phyloP scores from a whole-genome alignment of 2,797 vertebrate genomes.

The Calcarius lapponicus region DNA sequence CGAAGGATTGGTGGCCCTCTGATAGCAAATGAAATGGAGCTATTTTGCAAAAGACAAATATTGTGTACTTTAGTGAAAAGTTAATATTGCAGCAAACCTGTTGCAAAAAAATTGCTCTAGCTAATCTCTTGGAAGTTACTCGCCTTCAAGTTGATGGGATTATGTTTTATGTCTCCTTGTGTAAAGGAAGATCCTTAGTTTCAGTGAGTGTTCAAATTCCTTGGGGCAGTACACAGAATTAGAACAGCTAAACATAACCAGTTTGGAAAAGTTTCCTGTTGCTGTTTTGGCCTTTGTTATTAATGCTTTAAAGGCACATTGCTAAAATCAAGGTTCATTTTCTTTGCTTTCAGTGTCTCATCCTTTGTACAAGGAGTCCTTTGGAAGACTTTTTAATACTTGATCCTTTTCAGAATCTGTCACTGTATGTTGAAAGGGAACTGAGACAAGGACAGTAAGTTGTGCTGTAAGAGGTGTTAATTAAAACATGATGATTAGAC shows the following conservation, averaged over 20 bases:
- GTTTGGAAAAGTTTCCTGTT: conserved; percentile 8
- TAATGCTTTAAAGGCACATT: background rate
- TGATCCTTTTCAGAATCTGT: background rate
- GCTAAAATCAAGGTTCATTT: background rate
- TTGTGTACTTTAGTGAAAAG: conserved; percentile 44
- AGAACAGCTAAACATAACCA: background rate
- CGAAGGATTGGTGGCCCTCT: conserved; percentile 41
- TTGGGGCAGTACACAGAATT: background rate
- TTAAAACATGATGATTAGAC: background rate
- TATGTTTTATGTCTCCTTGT: conserved; percentile 23
- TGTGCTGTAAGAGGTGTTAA: background rate
- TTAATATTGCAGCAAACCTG: conserved; percentile 46
- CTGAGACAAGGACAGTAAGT: background rate
- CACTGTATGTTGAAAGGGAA: background rate
- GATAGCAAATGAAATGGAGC: conserved; percentile 56
- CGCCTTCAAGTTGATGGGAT: conserved; percentile 3
- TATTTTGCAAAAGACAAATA: conserved; percentile 57
- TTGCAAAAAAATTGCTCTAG: conserved; percentile 34
- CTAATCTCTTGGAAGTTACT: conserved; percentile 34
- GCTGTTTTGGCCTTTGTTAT: conserved; percentile 16
- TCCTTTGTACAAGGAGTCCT: background rate
- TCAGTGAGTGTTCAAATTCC: conserved; percentile 2
- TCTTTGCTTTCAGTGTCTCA: background rate
- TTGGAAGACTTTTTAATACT: background rate
- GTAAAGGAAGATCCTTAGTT: conserved; percentile 31